phyloP scores from a whole-genome alignment of 2,888 invertebrate species.

The Pristionchus fissidentatus region DNA sequence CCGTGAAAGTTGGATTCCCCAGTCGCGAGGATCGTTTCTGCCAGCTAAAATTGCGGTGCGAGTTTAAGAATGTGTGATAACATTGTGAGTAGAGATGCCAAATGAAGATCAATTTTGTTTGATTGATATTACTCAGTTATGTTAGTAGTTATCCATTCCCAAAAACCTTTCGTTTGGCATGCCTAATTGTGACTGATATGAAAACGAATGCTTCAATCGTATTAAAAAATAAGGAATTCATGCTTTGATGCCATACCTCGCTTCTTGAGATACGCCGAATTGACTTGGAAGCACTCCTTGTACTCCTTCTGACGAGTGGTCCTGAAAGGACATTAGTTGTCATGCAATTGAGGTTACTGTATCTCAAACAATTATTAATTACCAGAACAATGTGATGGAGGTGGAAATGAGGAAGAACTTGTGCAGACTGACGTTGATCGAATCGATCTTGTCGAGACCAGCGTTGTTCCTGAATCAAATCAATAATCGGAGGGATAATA shows the following conservation, averaged over 20 bases:
- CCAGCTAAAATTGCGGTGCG: conserved; percentile 18
- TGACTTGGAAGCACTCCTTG: conserved; percentile 47
- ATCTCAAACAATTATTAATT: neutral
- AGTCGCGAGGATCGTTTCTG: conserved; percentile 82
- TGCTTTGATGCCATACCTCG: neutral
- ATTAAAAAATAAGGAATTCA: too few relatives aligned
- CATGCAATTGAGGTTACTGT: neutral
- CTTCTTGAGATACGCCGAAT: conserved; percentile 48
- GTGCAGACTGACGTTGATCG: conserved; percentile 56
- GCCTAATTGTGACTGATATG: too few relatives aligned
- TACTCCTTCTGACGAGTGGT: conserved; percentile 34
- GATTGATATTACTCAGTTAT: too few relatives aligned
- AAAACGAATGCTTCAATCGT: too few relatives aligned
- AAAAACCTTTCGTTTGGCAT: too few relatives aligned
- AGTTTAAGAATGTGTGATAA: neutral
- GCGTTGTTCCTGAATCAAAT: neutral
- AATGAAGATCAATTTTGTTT: conserved; percentile 12
- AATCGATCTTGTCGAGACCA: conserved; percentile 79
- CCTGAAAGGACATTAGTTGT: conserved; percentile 12
- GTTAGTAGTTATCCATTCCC: too few relatives aligned
- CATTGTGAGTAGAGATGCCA: too few relatives aligned
- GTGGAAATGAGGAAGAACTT: conserved; percentile 55
- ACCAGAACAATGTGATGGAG: conserved; percentile 53
- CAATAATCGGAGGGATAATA: neutral
- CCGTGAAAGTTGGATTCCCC: conserved; percentile 94